A percentile compares a stretch with the other conserved stretches of the same genome.
phyloP scores from a whole-genome alignment of 2,113 vertebrate genomes.

The Aegypius monachus region DNA sequence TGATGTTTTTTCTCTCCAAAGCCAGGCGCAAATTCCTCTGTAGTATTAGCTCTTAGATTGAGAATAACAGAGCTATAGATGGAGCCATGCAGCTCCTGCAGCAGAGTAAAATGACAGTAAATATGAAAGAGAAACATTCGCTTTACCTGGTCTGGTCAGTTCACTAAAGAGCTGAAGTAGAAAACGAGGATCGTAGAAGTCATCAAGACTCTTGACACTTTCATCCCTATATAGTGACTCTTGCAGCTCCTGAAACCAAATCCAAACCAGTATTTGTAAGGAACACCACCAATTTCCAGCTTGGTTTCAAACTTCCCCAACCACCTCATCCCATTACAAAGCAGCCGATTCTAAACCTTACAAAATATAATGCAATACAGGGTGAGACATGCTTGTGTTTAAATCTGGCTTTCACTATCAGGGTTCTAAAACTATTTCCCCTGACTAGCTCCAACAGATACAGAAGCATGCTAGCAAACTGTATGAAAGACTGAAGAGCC shows the following conservation, averaged over 20 bases:
- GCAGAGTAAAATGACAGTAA: neutral
- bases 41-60: neutral
- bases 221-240: slow-evolving; percentile 67
- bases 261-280: neutral
- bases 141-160: slow-evolving; percentile 85
- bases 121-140: neutral
- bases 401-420: neutral
- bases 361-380: neutral
- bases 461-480: neutral
- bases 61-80: neutral
- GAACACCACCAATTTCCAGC: neutral
- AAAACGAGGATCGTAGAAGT: slow-evolving; percentile 90
- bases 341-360: neutral
- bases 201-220: slow-evolving; percentile 47
- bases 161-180: slow-evolving; percentile 90
- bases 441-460: neutral
- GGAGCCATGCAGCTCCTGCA: neutral
- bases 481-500: neutral
- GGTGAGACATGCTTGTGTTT: neutral
- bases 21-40: neutral
- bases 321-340: neutral
- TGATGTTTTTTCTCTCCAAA: neutral
- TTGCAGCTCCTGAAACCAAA: slow-evolving; percentile 69
- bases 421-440: neutral
- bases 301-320: neutral